Conservation (phyloP, 2,797 vertebrate species). For the Dallia pectoralis region DNA sequence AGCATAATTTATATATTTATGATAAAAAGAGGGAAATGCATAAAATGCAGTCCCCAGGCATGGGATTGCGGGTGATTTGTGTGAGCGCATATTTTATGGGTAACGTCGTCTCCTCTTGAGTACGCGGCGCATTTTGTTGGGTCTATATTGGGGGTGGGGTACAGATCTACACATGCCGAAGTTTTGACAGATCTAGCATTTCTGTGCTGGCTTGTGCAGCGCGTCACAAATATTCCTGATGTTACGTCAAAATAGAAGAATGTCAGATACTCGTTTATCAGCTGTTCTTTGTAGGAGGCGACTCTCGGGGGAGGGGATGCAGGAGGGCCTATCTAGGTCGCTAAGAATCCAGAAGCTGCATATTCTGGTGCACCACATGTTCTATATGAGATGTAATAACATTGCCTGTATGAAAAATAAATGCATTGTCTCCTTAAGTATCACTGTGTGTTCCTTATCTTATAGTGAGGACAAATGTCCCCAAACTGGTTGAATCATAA, state of each 20-base stretch:
- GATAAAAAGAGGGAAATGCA: slow-evolving; percentile 87
- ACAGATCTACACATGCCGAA: slow-evolving; percentile 66
- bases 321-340: background rate
- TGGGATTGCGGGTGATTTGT: slow-evolving; percentile 47
- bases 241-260: slow-evolving; percentile 14
- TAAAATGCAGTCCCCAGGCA: slow-evolving; percentile 66
- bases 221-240: slow-evolving; percentile 26
- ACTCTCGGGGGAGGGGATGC: background rate
- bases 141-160: slow-evolving; percentile 65
- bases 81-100: slow-evolving; percentile 42
- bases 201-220: slow-evolving; percentile 49
- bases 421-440: background rate
- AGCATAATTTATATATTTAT: slow-evolving; percentile 99
- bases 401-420: slow-evolving; percentile 1
- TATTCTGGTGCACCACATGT: slow-evolving; percentile 1
- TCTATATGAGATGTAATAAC: slow-evolving; percentile 1
- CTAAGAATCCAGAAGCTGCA: background rate
- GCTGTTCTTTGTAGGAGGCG: background rate
- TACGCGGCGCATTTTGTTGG: slow-evolving; percentile 67
- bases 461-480: too few relatives aligned
- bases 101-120: slow-evolving; percentile 52
- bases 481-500: too few relatives aligned
- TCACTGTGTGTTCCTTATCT: background rate
- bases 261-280: slow-evolving; percentile 17
- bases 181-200: slow-evolving; percentile 67